Percentiles rank a stretch among this genome's conserved stretches.
phyloP scores from a whole-genome alignment of 1,140 invertebrate species.

The Paramacrobiotus metropolitanus region DNA sequence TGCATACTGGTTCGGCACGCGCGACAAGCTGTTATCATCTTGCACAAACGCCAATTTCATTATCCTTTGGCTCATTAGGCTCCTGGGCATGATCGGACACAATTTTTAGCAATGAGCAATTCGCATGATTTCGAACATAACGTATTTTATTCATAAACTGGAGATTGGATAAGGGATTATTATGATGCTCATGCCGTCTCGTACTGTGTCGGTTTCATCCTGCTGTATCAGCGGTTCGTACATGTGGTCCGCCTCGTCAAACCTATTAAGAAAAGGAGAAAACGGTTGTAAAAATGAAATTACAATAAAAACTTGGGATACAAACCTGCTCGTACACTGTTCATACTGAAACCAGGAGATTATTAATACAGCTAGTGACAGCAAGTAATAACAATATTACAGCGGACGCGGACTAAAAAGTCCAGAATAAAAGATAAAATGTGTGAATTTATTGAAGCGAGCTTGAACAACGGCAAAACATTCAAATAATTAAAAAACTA shows the following conservation, averaged over 20 bases:
- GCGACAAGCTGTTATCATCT: no score
- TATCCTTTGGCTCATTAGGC: no score
- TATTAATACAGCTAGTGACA: not conserved
- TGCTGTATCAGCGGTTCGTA: slow-evolving; percentile 64
- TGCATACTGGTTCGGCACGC: no score
- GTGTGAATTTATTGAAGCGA: not conserved
- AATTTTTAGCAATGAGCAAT: no score
- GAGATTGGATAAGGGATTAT: no score
- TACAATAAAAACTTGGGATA: slow-evolving; percentile 67
- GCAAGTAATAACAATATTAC: slow-evolving; percentile 6
- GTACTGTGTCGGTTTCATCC: slow-evolving; percentile 75
- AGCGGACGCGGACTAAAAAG: not conserved
- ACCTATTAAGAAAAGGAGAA: slow-evolving; percentile 31
- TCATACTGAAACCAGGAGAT: slow-evolving; percentile 38
- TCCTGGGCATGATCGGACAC: no score
- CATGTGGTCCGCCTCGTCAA: slow-evolving; percentile 61
- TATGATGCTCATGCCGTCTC: no score
- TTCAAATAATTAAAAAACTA: not conserved
- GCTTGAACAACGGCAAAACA: not conserved
- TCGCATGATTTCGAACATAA: no score
- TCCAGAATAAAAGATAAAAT: not conserved
- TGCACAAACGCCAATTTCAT: no score
- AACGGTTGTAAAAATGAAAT: slow-evolving; percentile 23
- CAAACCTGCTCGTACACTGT: slow-evolving; percentile 73
- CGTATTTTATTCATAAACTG: no score